Conservation (phyloP, 2,113 vertebrate species). For the Octodon degus region DNA sequence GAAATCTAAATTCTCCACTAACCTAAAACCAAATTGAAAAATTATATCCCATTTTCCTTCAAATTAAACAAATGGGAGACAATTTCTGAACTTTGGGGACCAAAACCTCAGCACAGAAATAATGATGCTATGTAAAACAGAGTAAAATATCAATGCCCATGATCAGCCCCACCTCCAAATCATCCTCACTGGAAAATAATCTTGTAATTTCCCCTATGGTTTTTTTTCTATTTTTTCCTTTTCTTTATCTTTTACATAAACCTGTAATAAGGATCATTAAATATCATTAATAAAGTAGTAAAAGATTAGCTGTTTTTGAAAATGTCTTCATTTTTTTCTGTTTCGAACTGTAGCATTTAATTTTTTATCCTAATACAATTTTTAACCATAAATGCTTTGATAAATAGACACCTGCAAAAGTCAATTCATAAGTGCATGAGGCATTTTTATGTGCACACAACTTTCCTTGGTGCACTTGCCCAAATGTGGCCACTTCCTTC, state of each 20-base stretch:
- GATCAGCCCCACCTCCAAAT: not conserved
- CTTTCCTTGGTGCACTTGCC: not conserved
- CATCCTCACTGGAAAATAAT: not conserved
- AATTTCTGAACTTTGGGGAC: not conserved
- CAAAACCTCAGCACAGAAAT: not conserved
- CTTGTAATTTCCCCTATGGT: not conserved
- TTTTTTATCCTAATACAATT: not conserved
- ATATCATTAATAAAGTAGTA: not conserved
- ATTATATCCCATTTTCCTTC: not conserved
- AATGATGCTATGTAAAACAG: not conserved
- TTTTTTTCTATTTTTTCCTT: not conserved
- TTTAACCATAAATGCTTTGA: not conserved
- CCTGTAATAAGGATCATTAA: not conserved
- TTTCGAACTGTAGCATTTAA: not conserved
- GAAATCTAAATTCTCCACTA: not conserved
- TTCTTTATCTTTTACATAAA: not conserved
- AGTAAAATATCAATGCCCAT: not conserved
- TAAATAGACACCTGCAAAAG: not conserved
- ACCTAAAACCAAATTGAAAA: conserved; percentile 10
- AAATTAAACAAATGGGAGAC: not conserved
- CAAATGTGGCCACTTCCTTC: not conserved
- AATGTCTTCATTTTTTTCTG: not conserved
- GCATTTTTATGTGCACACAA: not conserved
- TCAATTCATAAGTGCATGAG: not conserved
- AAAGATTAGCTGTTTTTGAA: not conserved